Evolutionary conservation across 92 coral and sea anemone genomes (phyloP), one percentile per base, ranked within the genome.

Genomic region (Virgularia gustaviana): DNA sequence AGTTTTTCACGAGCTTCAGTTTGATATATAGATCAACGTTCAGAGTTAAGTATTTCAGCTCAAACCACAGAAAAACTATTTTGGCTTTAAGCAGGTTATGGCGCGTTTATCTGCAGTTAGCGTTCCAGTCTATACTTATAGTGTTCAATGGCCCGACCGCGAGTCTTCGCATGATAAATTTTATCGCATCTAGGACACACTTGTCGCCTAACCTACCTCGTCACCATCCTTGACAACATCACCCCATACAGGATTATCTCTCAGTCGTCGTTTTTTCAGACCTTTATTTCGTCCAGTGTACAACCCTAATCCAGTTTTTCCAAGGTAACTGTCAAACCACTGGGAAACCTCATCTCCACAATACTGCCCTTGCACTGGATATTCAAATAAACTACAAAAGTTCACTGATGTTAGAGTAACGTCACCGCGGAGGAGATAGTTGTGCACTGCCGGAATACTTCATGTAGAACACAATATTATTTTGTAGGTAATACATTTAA

Each of bases 291-390:
- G 47, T 67, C 91, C 77, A 63, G 82, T 65, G 57, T 71, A 89
- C 36, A 92, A 65, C 49, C 65, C 53, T 41, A 81, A 59, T 0
- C 90, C 90, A 8, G 94, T 73, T 73, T 72, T 85, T 57, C 76
- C 42, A 2, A 92, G 83, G 57, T 78, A 87, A 31, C 67, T 84
- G 12, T 91, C 83, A 73, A 92, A 84, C 98, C 98, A 92, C 13
- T 65, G 71, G 24, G 87, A 78, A 13, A 87, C 90, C 43, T 79
- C 86, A 33, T 86, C 87, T 36, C 98, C 98, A 49, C 86, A 95
- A 49, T 64, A 90, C n/a, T 71, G 86, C 63, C 90, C 90, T 51
- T 77, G n/a, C n/a, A n/a, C n/a, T n/a, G 20, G 4, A 58, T 1
- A 0, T 58, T 15, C n/a, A 58, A 58, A 58, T 58, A 0, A 5